phyloP scores from a whole-genome alignment of 2,888 invertebrate species.

The Drosophila kokeensis region DNA sequence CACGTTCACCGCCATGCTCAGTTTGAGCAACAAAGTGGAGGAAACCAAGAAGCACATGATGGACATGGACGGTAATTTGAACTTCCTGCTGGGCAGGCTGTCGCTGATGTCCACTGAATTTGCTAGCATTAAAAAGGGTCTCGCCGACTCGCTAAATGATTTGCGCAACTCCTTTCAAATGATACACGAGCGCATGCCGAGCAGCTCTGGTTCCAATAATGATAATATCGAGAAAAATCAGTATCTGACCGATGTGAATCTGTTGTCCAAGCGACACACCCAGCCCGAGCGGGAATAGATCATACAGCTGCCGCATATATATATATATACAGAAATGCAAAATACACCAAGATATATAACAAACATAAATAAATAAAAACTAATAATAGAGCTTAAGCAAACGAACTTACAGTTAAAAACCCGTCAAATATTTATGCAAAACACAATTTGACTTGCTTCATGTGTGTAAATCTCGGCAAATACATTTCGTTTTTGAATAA shows the following conservation, averaged over 20 bases:
- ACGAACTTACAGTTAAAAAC: conserved; percentile 44
- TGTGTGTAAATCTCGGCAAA: conserved; percentile 44
- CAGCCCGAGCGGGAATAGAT: conserved; percentile 43
- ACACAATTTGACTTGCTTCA: conserved; percentile 31
- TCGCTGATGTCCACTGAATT: conserved; percentile 94
- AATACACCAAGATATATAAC: conserved; percentile 25
- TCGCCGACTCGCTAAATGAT: conserved; percentile 90
- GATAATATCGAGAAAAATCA: conserved; percentile 86
- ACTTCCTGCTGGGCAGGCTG: conserved; percentile 91
- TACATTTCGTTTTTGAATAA: conserved; percentile 65
- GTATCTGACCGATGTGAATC: conserved; percentile 82
- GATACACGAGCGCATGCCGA: conserved; percentile 86
- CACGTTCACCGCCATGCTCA: conserved; percentile 90
- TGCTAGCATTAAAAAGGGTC: conserved; percentile 91
- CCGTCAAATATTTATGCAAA: conserved; percentile 49
- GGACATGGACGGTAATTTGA: conserved; percentile 92
- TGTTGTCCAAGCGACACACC: conserved; percentile 80
- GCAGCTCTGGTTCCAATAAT: conserved; percentile 87
- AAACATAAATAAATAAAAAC: conserved; percentile 30
- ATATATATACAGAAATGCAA: conserved; percentile 11
- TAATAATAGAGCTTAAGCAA: conserved; percentile 62
- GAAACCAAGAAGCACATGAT: conserved; percentile 91
- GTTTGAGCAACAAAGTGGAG: conserved; percentile 92
- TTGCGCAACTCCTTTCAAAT: conserved; percentile 88
- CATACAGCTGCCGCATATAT: neutral